A percentile compares a stretch with the other conserved stretches of the same genome.
These are phyloP conservation scores for Nanorana parkeri DNA, from an alignment of 2,113 vertebrate genomes.

Conservation along the genomic window DNA sequence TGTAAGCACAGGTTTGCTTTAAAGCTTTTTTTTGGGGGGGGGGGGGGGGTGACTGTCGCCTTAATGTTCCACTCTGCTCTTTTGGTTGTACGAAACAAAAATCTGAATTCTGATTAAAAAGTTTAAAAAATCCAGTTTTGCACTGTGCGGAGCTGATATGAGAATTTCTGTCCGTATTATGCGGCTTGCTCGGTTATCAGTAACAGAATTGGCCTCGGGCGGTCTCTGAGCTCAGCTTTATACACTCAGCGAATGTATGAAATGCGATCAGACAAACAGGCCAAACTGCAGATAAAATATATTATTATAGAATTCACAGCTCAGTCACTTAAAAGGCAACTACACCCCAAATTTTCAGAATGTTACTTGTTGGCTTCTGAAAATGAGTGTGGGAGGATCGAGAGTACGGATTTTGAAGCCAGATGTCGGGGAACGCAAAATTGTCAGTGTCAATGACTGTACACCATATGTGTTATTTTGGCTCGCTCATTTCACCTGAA, in stretches of 20 bases:
- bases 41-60: conserved; percentile 10
- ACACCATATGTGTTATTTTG: too few relatives aligned
- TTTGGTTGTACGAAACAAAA: not conserved
- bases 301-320: not conserved
- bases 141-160: not conserved
- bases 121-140: not conserved
- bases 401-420: too few relatives aligned
- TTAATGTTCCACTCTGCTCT: not conserved
- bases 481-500: too few relatives aligned
- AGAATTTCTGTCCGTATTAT: not conserved
- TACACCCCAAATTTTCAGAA: too few relatives aligned
- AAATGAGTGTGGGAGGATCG: too few relatives aligned
- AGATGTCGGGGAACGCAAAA: too few relatives aligned
- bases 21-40: not conserved
- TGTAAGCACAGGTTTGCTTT: not conserved
- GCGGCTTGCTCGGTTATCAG: conserved; percentile 6
- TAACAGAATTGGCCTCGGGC: conserved; percentile 13
- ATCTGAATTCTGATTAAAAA: not conserved
- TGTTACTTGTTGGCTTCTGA: too few relatives aligned
- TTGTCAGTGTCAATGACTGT: too few relatives aligned
- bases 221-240: not conserved
- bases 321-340: not conserved
- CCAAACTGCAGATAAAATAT: not conserved
- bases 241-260: not conserved
- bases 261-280: conserved; percentile 27